Conservation (phyloP, 2,797 vertebrate genomes). For the Semotilus atromaculatus region DNA sequence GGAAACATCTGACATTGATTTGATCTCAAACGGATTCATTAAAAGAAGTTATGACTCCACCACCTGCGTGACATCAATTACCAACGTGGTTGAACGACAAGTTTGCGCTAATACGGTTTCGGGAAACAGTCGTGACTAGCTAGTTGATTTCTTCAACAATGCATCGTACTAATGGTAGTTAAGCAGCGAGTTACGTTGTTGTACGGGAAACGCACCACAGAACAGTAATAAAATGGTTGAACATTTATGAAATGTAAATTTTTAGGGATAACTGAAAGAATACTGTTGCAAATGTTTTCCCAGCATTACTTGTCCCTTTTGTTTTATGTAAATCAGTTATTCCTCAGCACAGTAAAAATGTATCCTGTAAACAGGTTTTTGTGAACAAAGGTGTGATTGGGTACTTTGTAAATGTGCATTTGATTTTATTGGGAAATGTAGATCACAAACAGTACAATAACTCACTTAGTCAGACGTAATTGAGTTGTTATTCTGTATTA, state of each 20-base stretch:
- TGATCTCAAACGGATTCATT: no score
- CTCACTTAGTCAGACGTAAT: not conserved
- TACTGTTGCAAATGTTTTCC: not conserved
- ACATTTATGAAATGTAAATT: not conserved
- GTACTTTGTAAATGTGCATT: not conserved
- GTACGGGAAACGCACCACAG: no score
- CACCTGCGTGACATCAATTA: no score
- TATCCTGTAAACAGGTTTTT: not conserved
- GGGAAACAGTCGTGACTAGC: no score
- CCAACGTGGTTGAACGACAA: no score
- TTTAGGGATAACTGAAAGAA: not conserved
- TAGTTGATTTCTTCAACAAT: no score
- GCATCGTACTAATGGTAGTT: no score
- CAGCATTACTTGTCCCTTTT: not conserved
- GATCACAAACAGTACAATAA: not conserved
- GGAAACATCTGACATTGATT: no score
- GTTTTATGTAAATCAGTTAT: not conserved
- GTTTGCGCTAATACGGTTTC: no score
- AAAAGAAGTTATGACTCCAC: no score
- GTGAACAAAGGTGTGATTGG: not conserved
- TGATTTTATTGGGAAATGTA: slow-evolving; percentile 4
- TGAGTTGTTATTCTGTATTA: slow-evolving; percentile 11
- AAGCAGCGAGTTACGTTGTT: no score
- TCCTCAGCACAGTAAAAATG: not conserved
- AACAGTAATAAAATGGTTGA: not conserved